Evolutionary conservation across 2,797 vertebrate genomes (phyloP).

Genomic region (Cyclopterus lumpus): DNA sequence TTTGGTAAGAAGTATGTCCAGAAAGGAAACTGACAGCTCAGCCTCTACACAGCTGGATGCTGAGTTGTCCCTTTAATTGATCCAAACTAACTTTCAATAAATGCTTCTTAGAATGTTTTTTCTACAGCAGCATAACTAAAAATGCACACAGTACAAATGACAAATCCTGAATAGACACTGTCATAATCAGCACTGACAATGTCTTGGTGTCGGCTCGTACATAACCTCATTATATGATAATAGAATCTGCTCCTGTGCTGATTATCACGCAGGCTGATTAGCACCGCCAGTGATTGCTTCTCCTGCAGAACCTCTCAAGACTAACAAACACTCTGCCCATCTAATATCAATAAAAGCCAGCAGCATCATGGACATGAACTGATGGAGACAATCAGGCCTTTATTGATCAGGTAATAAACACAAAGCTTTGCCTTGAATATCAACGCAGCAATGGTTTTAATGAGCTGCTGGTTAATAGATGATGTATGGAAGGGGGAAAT

Average conservation of each 20-base stretch:
- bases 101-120: background rate
- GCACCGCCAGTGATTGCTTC: slow-evolving; percentile 52
- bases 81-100: slow-evolving; percentile 11
- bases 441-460: slow-evolving; percentile 56
- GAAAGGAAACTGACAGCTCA: background rate
- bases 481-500: slow-evolving; percentile 53
- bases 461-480: slow-evolving; percentile 68
- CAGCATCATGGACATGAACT: slow-evolving; percentile 31
- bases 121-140: background rate
- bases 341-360: slow-evolving; percentile 44
- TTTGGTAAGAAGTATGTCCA: background rate
- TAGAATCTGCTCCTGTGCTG: slow-evolving; percentile 62
- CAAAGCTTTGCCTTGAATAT: slow-evolving; percentile 49
- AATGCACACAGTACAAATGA: slow-evolving; percentile 16
- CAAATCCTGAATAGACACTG: slow-evolving; percentile 17
- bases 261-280: slow-evolving; percentile 59
- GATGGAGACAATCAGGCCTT: slow-evolving; percentile 62
- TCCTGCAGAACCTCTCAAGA: slow-evolving; percentile 44
- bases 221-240: slow-evolving; percentile 67
- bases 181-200: slow-evolving; percentile 36
- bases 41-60: background rate
- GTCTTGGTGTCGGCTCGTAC: slow-evolving; percentile 31
- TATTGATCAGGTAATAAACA: slow-evolving; percentile 63
- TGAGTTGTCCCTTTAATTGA: background rate
- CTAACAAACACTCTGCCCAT: slow-evolving; percentile 57